Conservation (phyloP, 2,797 vertebrate genomes). For the Limosa lapponica region DNA sequence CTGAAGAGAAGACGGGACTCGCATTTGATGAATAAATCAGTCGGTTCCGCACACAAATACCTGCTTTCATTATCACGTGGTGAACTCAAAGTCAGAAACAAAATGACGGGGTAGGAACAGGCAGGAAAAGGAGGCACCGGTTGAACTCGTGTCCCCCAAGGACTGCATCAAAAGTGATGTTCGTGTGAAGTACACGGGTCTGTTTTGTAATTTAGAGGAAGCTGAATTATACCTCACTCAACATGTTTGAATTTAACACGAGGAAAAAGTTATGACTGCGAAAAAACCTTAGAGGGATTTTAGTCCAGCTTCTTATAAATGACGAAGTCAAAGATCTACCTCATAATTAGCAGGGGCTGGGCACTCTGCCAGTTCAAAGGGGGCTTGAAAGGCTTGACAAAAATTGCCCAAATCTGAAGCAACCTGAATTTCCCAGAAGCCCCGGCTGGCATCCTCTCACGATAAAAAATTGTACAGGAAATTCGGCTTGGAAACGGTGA, state of each 20-base stretch:
- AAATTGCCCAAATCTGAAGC: neutral
- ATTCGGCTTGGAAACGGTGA: neutral
- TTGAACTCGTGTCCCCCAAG: neutral
- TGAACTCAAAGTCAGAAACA: neutral
- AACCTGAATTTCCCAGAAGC: neutral
- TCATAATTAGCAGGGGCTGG: neutral
- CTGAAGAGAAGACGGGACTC: neutral
- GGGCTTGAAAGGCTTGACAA: neutral
- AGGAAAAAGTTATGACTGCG: neutral
- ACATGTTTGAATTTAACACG: rapidly evolving
- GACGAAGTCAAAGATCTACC: neutral
- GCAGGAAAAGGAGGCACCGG: neutral
- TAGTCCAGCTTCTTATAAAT: neutral
- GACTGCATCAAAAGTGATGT: neutral
- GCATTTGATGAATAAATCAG: neutral
- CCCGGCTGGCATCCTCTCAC: neutral
- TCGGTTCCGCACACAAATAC: neutral
- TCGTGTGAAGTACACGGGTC: neutral
- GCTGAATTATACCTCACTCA: neutral
- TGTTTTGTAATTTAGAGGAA: neutral
- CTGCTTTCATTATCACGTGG: neutral
- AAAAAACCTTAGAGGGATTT: neutral
- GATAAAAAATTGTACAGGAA: neutral
- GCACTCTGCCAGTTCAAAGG: neutral
- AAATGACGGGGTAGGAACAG: neutral